Percentiles rank a stretch among this genome's conserved stretches.
phyloP scores from a whole-genome alignment of 2,888 invertebrate genomes.

The Incurvaria masculella region DNA sequence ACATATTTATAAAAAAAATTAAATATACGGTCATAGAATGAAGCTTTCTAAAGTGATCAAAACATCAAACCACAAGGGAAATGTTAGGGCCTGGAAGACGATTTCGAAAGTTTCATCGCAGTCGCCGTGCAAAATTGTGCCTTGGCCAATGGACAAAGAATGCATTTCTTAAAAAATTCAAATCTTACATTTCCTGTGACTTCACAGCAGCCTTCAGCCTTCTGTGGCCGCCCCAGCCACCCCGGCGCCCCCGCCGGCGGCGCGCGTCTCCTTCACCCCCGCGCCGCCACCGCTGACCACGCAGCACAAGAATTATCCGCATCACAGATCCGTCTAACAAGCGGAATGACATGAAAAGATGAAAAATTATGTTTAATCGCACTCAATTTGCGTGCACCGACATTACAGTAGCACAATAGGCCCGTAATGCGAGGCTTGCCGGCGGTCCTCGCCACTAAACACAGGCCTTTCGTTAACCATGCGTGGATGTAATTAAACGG shows the following conservation, averaged over 20 bases:
- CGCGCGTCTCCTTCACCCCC: constrained; percentile 21
- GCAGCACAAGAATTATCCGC: constrained; percentile 41
- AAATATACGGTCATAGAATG: too few relatives aligned
- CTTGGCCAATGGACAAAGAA: too few relatives aligned
- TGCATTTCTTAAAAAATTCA: too few relatives aligned
- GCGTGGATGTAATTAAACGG: constrained; percentile 49
- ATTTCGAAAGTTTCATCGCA: too few relatives aligned
- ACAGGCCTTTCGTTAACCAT: constrained; percentile 32
- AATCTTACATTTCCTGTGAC: too few relatives aligned
- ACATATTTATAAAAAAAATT: too few relatives aligned
- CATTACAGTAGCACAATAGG: not conserved
- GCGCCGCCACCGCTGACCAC: constrained; percentile 16
- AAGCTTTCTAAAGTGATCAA: too few relatives aligned
- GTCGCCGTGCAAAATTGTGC: too few relatives aligned
- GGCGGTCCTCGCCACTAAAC: constrained; percentile 33
- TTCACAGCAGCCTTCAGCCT: too few relatives aligned
- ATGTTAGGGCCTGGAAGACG: too few relatives aligned
- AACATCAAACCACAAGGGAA: too few relatives aligned
- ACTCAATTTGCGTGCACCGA: constrained; percentile 41
- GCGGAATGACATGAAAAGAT: constrained; percentile 52
- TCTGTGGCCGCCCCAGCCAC: constrained; percentile 31
- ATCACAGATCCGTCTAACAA: constrained; percentile 35
- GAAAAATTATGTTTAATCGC: constrained; percentile 54
- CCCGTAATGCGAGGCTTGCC: not conserved
- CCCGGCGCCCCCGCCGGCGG: constrained; percentile 21